Base-by-base conservation (phyloP, 2,113 vertebrate species). In the Trinectes maculatus region DNA sequence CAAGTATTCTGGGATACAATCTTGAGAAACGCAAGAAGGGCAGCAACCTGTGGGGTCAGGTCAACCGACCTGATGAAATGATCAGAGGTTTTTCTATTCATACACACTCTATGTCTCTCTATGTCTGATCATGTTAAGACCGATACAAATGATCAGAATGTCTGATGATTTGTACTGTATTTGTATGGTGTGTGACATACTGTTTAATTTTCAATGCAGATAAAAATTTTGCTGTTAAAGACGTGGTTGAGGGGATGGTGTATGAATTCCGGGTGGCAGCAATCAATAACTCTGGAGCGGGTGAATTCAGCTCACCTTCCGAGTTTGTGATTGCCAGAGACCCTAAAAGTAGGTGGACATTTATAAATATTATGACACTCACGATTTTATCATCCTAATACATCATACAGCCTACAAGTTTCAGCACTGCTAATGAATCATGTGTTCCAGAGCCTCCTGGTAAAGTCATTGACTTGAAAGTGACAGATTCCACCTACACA, bases 1-100 rank as follows among this genome's bases (percentile, higher is more conserved):
- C 93, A 47, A 89, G 39, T 40, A 93, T 97, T 73, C 59, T 93
- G 49, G 96, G 96, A 28, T 98, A 96, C 71, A 76, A 93, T 0
- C 4, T 96, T 25, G 96, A 98, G 66, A 98, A 95, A 67, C 92
- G 95, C 74, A 96, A 95, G 89, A 95, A 92, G 57, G 96, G 96
- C 1, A 95, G 94, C 74, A 89, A 84, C 33, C 66, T 89, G 26
- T 98, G 96, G 97, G 81, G 80, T 8, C 77, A 80, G 2, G 93
- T 95, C 73, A 86, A 92, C 74, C 79, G 78, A 53, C 89, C 73
- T 3, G 88, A 87, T 0, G 40, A 87, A n/a, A 93, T 92, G 0
- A 53, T 94, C 66, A 75, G 61, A 79, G 92, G 95, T 96, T 40
- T 55, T 6, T 42, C 11, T 13, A 26, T 34, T 59, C 25, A 61